phyloP scores from a whole-genome alignment of 2,888 invertebrate species.

The Drosophila stalkeri region DNA sequence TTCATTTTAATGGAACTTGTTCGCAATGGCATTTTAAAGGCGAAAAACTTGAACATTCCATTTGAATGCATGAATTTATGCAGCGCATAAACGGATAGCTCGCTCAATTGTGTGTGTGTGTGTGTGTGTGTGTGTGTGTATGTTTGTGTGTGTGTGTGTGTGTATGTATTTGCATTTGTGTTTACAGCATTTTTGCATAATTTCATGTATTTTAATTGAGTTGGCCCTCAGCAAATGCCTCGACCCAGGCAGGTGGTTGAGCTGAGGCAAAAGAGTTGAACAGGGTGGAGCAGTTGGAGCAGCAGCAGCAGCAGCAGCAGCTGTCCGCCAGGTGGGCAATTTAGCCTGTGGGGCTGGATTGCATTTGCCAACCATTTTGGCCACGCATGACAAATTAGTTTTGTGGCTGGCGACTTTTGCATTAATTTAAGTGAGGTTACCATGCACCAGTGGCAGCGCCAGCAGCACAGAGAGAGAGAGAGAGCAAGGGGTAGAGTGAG shows the following conservation, averaged over 20 bases:
- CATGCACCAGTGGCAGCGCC: slow-evolving; percentile 1
- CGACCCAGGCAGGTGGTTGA: slow-evolving; percentile 16
- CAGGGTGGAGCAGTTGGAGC: neutral
- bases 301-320: neutral
- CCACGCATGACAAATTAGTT: slow-evolving; percentile 79
- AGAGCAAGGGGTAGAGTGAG: neutral
- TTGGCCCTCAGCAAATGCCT: slow-evolving; percentile 32
- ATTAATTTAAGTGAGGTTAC: slow-evolving; percentile 73
- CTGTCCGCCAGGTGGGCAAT: slow-evolving; percentile 14
- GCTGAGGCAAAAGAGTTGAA: neutral
- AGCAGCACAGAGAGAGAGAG: neutral
- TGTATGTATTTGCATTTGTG: slow-evolving; percentile 18
- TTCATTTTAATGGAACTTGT: neutral
- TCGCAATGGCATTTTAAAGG: neutral
- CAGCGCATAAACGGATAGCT: slow-evolving; percentile 30
- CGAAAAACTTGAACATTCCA: neutral
- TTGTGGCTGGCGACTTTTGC: slow-evolving; percentile 70
- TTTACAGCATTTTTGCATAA: slow-evolving; percentile 68
- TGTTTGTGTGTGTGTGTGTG: neutral
- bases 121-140: neutral
- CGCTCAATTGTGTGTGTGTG: neutral
- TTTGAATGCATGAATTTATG: slow-evolving; percentile 6
- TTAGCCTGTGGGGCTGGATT: slow-evolving; percentile 10
- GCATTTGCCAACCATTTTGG: slow-evolving; percentile 46
- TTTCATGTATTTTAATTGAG: slow-evolving; percentile 74